These are phyloP conservation scores for Momotus momota DNA, from an alignment of 2,797 vertebrate genomes.

Conservation along the genomic window DNA sequence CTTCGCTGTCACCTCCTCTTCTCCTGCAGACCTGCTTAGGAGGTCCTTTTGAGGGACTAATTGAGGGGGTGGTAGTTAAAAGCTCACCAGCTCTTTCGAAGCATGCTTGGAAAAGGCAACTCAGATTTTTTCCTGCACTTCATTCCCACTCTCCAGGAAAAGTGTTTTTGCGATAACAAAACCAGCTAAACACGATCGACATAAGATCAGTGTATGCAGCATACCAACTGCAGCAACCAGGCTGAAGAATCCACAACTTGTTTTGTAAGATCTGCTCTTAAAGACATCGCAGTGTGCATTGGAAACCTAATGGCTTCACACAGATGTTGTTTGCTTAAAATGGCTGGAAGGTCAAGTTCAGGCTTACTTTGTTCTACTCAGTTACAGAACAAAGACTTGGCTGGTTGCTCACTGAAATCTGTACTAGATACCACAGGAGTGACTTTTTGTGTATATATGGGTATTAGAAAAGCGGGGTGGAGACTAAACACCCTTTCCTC, in stretches of 20 bases:
- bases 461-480: not conserved
- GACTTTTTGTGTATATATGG: constrained; percentile 21
- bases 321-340: constrained; percentile 38
- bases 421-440: not conserved
- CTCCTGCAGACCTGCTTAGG: not conserved
- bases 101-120: not conserved
- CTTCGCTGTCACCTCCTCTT: not conserved
- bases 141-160: not conserved
- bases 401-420: constrained; percentile 30
- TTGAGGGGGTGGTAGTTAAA: not conserved
- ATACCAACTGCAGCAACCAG: not conserved
- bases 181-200: not conserved
- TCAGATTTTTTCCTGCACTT: not conserved
- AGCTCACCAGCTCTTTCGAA: not conserved
- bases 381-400: constrained; percentile 35
- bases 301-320: not conserved
- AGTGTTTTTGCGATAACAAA: not conserved
- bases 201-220: not conserved
- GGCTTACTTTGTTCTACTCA: constrained; percentile 32
- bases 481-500: not conserved
- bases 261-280: not conserved
- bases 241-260: not conserved
- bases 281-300: not conserved
- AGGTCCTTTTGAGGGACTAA: not conserved
- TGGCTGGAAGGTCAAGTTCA: constrained; percentile 7